Evolutionary conservation across 92 coral and sea anemone genomes (phyloP), one percentile per base, ranked within the genome.

Genomic region (Heteractis magnifica): DNA sequence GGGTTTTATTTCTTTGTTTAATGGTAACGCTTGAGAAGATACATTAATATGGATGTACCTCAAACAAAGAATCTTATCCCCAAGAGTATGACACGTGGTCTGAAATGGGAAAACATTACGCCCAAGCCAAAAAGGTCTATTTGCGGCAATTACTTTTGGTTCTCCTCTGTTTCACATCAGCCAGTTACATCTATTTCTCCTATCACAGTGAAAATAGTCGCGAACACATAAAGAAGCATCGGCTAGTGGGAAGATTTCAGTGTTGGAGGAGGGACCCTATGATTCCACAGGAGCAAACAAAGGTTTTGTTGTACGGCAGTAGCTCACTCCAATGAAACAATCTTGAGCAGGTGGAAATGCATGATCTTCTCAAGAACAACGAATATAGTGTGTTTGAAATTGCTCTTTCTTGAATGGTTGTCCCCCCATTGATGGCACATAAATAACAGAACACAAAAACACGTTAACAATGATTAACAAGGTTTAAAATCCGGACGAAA

Each of bases 121-220:
- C n/a, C n/a, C n/a, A n/a, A n/a, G n/a, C n/a, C n/a, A n/a, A n/a
- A n/a, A n/a, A n/a, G n/a, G n/a, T n/a, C n/a, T n/a, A 81, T 81
- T 81, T 81, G 84, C 26, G 49, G 65, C 48, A 70, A 70, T 81
- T 70, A 70, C 5, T 12, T n/a, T 52, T 20, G n/a, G 75, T 80
- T 80, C 56, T 48, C 18, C 55, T 50, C 53, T 49, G 64, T 51
- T 80, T 49, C 16, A 74, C 50, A 11, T 50, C 23, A 65, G 6
- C 13, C 20, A 8, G 13, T 51, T 6, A 5, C 12, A 7, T 16
- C 51, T 20, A 0, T 60, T 49, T 52, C 16, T 19, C 12, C 4
- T 7, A 11, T 13, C 62, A 19, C 51, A 76, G 12, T 3, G 4
- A n/a, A 75, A 75, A 50, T 21, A n/a, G 6, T 44, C 56, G 55